These are phyloP conservation scores for Orthonychiurus folsomi DNA, from an alignment of 2,888 invertebrate genomes.

Conservation along the genomic window DNA sequence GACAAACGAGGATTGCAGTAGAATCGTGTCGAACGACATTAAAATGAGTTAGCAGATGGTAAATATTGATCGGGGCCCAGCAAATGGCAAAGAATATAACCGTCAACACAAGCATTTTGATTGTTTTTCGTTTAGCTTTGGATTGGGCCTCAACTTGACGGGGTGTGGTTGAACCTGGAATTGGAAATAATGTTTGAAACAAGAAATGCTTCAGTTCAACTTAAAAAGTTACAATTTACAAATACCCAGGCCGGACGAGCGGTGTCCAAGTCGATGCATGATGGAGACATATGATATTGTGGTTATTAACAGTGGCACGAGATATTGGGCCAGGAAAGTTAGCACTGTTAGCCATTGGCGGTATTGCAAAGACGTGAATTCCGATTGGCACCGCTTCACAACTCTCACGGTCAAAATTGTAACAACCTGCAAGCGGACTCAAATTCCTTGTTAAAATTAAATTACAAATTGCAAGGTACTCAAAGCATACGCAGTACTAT, in stretches of 20 bases:
- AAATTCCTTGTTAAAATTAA: background rate
- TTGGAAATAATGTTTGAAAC: background rate
- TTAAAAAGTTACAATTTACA: background rate
- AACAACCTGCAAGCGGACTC: constrained; percentile 28
- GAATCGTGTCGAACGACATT: constrained; percentile 44
- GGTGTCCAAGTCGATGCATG: constrained; percentile 38
- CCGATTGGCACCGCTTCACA: constrained; percentile 43
- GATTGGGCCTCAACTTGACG: constrained; percentile 44
- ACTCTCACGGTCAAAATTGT: constrained; percentile 39
- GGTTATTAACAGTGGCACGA: constrained; percentile 45
- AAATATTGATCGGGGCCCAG: constrained; percentile 48
- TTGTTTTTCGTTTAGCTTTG: constrained; percentile 45
- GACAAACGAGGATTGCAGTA: constrained; percentile 45
- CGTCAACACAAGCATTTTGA: constrained; percentile 46
- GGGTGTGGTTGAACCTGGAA: constrained; percentile 44
- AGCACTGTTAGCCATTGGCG: constrained; percentile 44
- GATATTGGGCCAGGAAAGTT: constrained; percentile 45
- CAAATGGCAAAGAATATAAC: constrained; percentile 46
- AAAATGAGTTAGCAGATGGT: constrained; percentile 42
- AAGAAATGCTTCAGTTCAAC: constrained; percentile 1
- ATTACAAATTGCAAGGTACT: background rate
- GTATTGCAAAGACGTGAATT: constrained; percentile 42
- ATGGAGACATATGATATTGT: constrained; percentile 43
- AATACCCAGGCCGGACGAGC: constrained; percentile 33
- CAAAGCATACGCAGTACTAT: background rate